Conservation (phyloP, 2,888 invertebrate species). For the Didymodactylos carnosus region DNA sequence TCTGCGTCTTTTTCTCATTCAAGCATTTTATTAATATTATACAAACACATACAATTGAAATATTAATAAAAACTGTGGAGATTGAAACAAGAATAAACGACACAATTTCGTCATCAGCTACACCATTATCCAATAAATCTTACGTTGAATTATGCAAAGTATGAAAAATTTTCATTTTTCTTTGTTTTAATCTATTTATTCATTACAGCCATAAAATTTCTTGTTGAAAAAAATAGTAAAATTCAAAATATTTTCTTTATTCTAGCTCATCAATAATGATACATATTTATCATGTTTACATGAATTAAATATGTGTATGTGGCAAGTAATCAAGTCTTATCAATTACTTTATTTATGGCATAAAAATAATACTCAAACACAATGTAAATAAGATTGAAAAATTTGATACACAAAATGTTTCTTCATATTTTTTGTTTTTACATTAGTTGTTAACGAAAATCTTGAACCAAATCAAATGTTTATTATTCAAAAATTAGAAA, state of each 20-base stretch:
- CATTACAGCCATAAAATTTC: not conserved
- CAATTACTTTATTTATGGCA: slow-evolving; percentile 4
- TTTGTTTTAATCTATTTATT: too few species aligned
- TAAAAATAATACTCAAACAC: not conserved
- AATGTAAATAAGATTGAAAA: not conserved
- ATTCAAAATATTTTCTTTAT: too few species aligned
- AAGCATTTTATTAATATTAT: not conserved
- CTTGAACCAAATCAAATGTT: not conserved
- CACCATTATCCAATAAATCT: too few species aligned
- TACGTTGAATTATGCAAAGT: not conserved
- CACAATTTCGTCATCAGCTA: not conserved
- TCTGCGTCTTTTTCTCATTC: too few species aligned
- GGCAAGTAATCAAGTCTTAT: slow-evolving; percentile 8
- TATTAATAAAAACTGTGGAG: not conserved
- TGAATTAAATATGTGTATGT: not conserved
- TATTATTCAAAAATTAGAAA: not conserved
- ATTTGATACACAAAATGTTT: not conserved
- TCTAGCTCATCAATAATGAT: not conserved
- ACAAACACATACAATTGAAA: not conserved
- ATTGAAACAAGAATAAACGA: not conserved
- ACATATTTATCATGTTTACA: not conserved
- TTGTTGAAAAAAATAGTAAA: not conserved
- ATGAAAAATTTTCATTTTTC: not conserved
- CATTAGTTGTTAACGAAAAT: not conserved
- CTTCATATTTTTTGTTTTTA: not conserved